Conservation (phyloP, 2,888 invertebrate genomes). For the Tuberolachnus salignus region DNA sequence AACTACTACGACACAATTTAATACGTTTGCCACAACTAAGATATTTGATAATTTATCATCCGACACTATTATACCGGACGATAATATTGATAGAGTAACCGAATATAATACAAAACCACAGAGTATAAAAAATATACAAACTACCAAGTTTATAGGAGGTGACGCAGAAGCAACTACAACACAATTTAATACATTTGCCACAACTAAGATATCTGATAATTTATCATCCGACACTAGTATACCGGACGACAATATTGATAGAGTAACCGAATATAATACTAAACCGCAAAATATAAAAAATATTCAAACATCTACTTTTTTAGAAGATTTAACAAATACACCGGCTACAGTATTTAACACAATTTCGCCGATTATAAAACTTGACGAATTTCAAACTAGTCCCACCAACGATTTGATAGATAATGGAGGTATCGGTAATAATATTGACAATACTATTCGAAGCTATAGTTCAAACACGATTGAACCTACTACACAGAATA, state of each 20-base stretch:
- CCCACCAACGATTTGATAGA: background rate
- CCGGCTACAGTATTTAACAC: no score
- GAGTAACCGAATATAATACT: no score
- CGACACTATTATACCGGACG: no score
- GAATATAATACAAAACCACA: background rate
- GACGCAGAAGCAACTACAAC: background rate
- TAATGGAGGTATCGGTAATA: background rate
- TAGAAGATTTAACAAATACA: no score
- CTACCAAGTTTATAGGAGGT: background rate
- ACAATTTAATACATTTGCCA: background rate
- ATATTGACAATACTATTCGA: background rate
- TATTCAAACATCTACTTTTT: no score
- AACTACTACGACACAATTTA: no score
- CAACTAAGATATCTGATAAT: background rate
- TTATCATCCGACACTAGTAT: no score
- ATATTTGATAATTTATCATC: background rate
- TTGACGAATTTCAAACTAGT: background rate
- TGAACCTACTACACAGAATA: conserved; percentile 4
- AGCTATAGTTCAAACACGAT: background rate
- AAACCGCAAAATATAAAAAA: no score
- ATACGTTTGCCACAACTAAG: no score
- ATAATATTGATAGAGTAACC: background rate
- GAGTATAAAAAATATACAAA: background rate
- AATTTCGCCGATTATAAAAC: no score
- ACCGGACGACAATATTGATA: no score